Conservation (phyloP, 37 sponge, comb jelly and placozoan species). For the Haliclona indistincta region DNA sequence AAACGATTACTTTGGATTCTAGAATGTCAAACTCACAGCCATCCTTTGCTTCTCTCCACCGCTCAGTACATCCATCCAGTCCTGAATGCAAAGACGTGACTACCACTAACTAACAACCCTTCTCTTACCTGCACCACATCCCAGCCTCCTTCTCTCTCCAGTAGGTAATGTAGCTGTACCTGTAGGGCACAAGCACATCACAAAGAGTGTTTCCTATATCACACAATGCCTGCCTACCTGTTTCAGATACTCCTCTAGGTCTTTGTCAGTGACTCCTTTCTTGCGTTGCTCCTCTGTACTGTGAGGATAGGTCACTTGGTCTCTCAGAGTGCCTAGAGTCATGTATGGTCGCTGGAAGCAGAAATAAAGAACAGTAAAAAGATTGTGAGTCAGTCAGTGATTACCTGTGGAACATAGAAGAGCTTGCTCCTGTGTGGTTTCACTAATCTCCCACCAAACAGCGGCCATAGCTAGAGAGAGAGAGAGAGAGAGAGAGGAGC, state of each 20-base stretch:
- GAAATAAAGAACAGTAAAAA: no score
- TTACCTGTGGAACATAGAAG: slow-evolving; percentile 91
- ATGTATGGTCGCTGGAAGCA: slow-evolving; percentile 83
- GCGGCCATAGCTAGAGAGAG: slow-evolving; percentile 95
- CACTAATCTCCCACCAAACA: slow-evolving; percentile 87
- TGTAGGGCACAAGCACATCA: slow-evolving; percentile 5
- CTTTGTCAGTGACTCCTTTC: slow-evolving; percentile 74
- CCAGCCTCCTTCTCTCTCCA: slow-evolving; percentile 85
- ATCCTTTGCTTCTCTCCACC: slow-evolving; percentile 97
- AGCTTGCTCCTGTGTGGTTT: slow-evolving; percentile 83
- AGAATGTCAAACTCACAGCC: slow-evolving; percentile 62
- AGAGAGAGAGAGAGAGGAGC: no score
- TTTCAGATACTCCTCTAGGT: slow-evolving; percentile 61
- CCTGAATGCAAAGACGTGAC: slow-evolving; percentile 59
- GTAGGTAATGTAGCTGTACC: slow-evolving; percentile 83
- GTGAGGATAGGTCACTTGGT: slow-evolving; percentile 96
- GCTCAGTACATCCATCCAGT: slow-evolving; percentile 98
- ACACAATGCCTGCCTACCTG: no score
- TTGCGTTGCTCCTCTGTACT: slow-evolving; percentile 51
- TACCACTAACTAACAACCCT: neutral
- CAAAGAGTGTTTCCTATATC: neutral
- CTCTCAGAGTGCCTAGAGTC: slow-evolving; percentile 88
- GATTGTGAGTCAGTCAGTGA: no score
- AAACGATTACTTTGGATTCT: neutral
- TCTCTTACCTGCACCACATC: slow-evolving; percentile 70